Base-by-base conservation (phyloP, 2,797 vertebrate genomes). In the Poecilia velifera region DNA sequence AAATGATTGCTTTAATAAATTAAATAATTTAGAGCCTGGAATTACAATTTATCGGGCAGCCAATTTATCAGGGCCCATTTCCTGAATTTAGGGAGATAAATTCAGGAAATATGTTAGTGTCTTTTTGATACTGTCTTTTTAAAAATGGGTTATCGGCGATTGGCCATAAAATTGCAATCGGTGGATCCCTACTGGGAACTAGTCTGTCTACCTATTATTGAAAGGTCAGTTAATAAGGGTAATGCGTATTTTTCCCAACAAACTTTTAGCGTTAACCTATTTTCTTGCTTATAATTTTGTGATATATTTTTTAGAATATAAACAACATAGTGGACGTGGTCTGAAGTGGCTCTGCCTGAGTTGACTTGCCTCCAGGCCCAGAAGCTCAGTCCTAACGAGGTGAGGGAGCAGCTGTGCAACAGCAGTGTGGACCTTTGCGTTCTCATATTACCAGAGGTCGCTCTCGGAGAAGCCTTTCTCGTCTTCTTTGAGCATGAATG, bases 321-420 rank as follows among this genome's bases (percentile, higher is more conserved):
- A 28, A 18, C 73, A 12, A 0, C 43, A 76, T 45, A 57, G 34
- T 22, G 89, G 88, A 72, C 95, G 96, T 22, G 84, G 92, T 18
- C 86, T 96, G 72, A 96, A 96, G 89, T 95, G 93, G 95, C 80
- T 96, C 80, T 96, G 83, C 94, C 94, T 3, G 46, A 3, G 3
- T 88, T 96, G 46, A 94, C 90, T 70, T 55, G 28, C 77, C 6
- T 51, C 0, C 95, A 96, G 87, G 95, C 95, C 70, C 93, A 82
- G 74, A 95, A 95, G 53, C 74, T 96, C 18, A 97, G 92, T 78
- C 95, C 94, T 0, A 95, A 94, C 34, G 95, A 96, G 88, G 94
- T 93, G 55, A 96, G 94, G 3, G 95, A 96, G 41, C 13, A 25
- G 36, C 76, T 1, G 1, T 94, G 92, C 92, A 82, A 36, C 14